Evolutionary conservation across 2,888 invertebrate genomes (phyloP).

Genomic region (Andrena chrysosceles): DNA sequence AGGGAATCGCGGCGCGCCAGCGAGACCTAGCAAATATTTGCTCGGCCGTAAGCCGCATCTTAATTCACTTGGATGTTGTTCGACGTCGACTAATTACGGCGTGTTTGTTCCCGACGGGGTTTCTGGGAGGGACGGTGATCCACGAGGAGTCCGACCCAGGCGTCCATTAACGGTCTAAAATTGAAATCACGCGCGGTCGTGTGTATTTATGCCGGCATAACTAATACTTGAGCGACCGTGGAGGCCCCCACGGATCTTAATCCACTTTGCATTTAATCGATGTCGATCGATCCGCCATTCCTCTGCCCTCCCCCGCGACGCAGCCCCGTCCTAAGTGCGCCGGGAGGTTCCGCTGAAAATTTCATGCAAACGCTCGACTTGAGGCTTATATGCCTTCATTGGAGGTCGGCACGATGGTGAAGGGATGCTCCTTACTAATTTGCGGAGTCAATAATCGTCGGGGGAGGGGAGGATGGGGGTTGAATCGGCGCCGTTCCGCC

Average conservation of each 20-base stretch:
- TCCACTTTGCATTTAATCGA: slow-evolving; percentile 38
- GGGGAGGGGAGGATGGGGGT: background rate
- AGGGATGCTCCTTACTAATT: slow-evolving; percentile 50
- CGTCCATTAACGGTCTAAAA: slow-evolving; percentile 54
- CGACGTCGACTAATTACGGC: slow-evolving; percentile 46
- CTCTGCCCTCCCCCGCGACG: background rate
- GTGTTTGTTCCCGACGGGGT: slow-evolving; percentile 35
- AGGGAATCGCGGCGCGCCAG: background rate
- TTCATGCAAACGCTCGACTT: slow-evolving; percentile 39
- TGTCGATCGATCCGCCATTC: slow-evolving; percentile 36
- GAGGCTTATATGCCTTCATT: slow-evolving; percentile 46
- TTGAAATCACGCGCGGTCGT: slow-evolving; percentile 47
- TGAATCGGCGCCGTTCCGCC: background rate
- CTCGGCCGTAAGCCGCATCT: slow-evolving; percentile 38
- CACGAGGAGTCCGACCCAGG: background rate
- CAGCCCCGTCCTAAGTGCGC: slow-evolving; percentile 11
- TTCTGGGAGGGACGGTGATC: slow-evolving; percentile 6
- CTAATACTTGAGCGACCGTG: slow-evolving; percentile 28
- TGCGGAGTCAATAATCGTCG: slow-evolving; percentile 41
- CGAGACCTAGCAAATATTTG: slow-evolving; percentile 41
- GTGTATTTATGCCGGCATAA: slow-evolving; percentile 51
- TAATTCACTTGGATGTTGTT: slow-evolving; percentile 47
- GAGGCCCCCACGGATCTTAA: slow-evolving; percentile 2
- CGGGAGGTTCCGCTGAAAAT: slow-evolving; percentile 29
- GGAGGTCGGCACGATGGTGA: slow-evolving; percentile 15